Base-by-base conservation (phyloP, 2,888 invertebrate species). In the Drosophila bunnanda region DNA sequence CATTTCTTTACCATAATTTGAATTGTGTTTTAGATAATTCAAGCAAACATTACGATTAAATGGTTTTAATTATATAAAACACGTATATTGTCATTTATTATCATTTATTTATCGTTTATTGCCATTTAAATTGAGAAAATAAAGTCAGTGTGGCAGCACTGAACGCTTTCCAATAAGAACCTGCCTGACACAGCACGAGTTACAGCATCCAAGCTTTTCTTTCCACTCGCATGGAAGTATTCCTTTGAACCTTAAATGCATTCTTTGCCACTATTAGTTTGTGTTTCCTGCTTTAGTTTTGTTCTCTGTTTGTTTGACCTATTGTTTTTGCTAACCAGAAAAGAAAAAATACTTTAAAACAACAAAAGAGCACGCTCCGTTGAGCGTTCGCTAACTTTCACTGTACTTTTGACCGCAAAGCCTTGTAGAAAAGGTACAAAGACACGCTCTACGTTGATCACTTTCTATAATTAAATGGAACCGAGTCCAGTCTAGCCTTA, bases 391-490 rank as follows among this genome's bases (percentile, higher is more conserved):
- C 22, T 32, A 3, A 39, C 17, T 32, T 22, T 34, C 46, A 48
- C 65, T 30, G 20, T 36, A 17, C 20, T 17, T 46, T 28, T 17
- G 10, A 64, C 39, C 30, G 22, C 53, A 65, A 65, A 36, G 12
- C 65, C 67, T 67, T 65, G 34, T 39, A 48, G 20, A 65, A 65
- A 54, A 65, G 66, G 65, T 64, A 28, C 32, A 54, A 34, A 38
- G 25, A 48, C 15, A 38, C 30, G 48, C 52, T 38, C 22, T 48
- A 38, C 48, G 38, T 64, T 52, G 53, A 59, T 43, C 56, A 61
- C 34, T 38, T 52, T 28, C 41, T 61, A 68, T 39, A 58, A 48
- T 13, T 32, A 34, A 22, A 50, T 4, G 10, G 34, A 52, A 38
- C 25, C 20, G 6, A 28, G 22, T 28, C 10, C 25, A 32, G 17